Conservation (phyloP, 2,888 invertebrate genomes). For the Eupithecia pulchellata region DNA sequence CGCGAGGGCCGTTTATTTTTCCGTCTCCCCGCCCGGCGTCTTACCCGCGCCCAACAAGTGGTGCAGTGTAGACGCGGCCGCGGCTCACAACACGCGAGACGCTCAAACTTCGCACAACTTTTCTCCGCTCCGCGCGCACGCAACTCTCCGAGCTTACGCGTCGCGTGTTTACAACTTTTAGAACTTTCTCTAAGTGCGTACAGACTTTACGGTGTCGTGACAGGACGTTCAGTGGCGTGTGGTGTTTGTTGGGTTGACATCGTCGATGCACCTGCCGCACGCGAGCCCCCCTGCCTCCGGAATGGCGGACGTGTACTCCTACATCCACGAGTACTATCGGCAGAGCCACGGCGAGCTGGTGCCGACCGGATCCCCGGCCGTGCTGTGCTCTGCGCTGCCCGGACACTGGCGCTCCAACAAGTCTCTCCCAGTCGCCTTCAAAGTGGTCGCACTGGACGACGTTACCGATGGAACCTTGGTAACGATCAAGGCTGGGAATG, state of each 20-base stretch:
- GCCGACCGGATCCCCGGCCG: slow-evolving; percentile 97
- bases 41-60: slow-evolving; percentile 83
- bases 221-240: slow-evolving; percentile 76
- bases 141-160: slow-evolving; percentile 53
- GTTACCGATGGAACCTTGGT: slow-evolving; percentile 97
- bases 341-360: slow-evolving; percentile 97
- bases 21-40: slow-evolving; percentile 80
- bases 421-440: slow-evolving; percentile 97
- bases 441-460: slow-evolving; percentile 97
- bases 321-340: slow-evolving; percentile 91
- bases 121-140: slow-evolving; percentile 73
- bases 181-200: slow-evolving; percentile 73
- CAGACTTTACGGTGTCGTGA: slow-evolving; percentile 67
- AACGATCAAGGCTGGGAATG: slow-evolving; percentile 97
- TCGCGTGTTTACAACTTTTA: slow-evolving; percentile 72
- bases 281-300: slow-evolving; percentile 84
- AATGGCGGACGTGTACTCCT: slow-evolving; percentile 90
- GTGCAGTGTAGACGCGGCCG: slow-evolving; percentile 68
- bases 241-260: slow-evolving; percentile 69
- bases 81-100: slow-evolving; percentile 76
- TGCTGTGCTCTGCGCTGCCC: slow-evolving; percentile 97
- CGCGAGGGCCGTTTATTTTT: slow-evolving; percentile 74
- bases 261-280: slow-evolving; percentile 89
- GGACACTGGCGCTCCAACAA: slow-evolving; percentile 99
- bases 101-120: slow-evolving; percentile 80